Evolutionary conservation across 2,113 vertebrate species (phyloP).

Genomic region (Psophia crepitans): DNA sequence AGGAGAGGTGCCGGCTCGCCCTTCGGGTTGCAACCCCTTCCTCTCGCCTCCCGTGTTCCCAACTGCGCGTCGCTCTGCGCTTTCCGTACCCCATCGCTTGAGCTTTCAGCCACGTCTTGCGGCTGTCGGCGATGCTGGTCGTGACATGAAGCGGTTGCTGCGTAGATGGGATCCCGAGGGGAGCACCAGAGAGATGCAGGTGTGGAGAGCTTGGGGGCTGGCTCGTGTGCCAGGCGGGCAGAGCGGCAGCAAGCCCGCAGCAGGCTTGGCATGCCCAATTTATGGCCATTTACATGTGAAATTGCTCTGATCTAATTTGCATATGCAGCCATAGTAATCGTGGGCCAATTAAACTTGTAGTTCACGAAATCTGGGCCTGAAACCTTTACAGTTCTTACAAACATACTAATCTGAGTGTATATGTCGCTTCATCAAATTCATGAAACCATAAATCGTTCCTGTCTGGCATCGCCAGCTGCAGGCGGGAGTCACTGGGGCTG

Average conservation of each 20-base stretch:
- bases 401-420: conserved; percentile 45
- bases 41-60: fast-evolving
- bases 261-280: background rate
- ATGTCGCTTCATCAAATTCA: conserved; percentile 69
- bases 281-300: conserved; percentile 45
- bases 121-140: fast-evolving
- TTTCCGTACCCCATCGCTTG: fast-evolving
- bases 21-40: background rate
- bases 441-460: conserved; percentile 60
- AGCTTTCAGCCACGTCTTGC: background rate
- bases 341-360: conserved; percentile 55
- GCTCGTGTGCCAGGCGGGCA: fast-evolving
- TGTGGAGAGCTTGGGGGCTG: background rate
- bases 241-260: background rate
- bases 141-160: fast-evolving
- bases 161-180: background rate
- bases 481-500: background rate
- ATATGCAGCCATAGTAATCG: conserved; percentile 40
- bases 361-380: conserved; percentile 46
- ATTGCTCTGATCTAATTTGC: conserved; percentile 46
- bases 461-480: conserved; percentile 64
- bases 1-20: background rate
- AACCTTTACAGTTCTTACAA: conserved; percentile 56
- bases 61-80: fast-evolving
- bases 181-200: background rate